phyloP scores from a whole-genome alignment of 2,888 invertebrate genomes.

The Eupithecia tripunctaria region DNA sequence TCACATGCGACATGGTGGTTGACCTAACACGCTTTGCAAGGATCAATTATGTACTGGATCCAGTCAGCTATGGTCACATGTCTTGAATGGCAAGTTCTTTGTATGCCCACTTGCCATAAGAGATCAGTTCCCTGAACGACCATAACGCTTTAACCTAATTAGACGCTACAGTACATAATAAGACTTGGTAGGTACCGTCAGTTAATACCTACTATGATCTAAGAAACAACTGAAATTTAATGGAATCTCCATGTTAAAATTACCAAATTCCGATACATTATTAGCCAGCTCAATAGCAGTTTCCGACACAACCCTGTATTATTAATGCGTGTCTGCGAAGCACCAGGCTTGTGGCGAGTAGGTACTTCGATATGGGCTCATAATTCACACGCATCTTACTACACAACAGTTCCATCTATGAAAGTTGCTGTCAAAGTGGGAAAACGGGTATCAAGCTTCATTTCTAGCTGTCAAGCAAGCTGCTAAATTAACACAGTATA shows the following conservation, averaged over 20 bases:
- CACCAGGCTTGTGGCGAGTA: conserved; percentile 18
- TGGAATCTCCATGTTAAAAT: background rate
- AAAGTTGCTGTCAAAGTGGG: conserved; percentile 27
- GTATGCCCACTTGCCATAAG: too few relatives aligned
- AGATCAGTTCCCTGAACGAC: too few relatives aligned
- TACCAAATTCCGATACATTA: background rate
- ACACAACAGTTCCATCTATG: conserved; percentile 69
- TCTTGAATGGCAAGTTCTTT: too few relatives aligned
- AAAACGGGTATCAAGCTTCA: background rate
- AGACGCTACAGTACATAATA: too few relatives aligned
- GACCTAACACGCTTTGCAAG: background rate
- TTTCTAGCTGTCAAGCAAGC: background rate
- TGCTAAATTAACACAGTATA: background rate
- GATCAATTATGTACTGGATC: too few relatives aligned
- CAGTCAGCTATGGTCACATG: too few relatives aligned
- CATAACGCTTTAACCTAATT: too few relatives aligned
- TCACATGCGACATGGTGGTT: background rate
- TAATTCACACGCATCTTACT: conserved; percentile 72
- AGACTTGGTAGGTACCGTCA: background rate
- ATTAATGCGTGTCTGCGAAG: conserved; percentile 6
- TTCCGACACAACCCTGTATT: conserved; percentile 1
- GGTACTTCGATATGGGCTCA: conserved; percentile 58
- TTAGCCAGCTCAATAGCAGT: background rate
- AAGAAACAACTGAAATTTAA: background rate
- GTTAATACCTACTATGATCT: background rate